These are phyloP conservation scores for Otus scops DNA, from an alignment of 2,797 vertebrate species.

Conservation along the genomic window DNA sequence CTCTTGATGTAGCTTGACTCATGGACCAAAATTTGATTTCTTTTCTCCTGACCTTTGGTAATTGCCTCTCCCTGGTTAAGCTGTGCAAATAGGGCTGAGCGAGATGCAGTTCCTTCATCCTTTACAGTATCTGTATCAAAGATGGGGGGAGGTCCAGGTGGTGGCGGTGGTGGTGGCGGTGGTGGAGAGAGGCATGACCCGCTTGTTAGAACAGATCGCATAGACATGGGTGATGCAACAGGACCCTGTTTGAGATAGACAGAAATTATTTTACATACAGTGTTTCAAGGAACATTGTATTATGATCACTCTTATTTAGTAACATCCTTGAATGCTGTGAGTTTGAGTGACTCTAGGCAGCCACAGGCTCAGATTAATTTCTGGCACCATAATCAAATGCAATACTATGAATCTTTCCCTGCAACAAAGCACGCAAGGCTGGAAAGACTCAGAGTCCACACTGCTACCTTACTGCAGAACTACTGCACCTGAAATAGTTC, in stretches of 20 bases:
- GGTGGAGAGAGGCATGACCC: slow-evolving; percentile 76
- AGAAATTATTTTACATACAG: not conserved
- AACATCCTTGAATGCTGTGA: not conserved
- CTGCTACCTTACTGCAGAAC: not conserved
- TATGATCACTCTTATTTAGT: not conserved
- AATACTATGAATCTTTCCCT: not conserved
- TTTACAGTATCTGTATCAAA: slow-evolving; percentile 72
- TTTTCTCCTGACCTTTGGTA: slow-evolving; percentile 84
- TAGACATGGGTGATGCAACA: slow-evolving; percentile 61
- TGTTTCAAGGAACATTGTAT: not conserved
- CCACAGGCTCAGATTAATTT: not conserved
- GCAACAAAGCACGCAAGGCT: not conserved
- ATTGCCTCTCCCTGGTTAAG: slow-evolving; percentile 96
- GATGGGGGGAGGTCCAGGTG: slow-evolving; percentile 83
- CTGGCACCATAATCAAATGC: not conserved
- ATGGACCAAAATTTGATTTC: not conserved
- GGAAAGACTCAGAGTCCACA: not conserved
- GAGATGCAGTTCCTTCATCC: slow-evolving; percentile 75
- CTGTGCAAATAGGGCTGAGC: slow-evolving; percentile 90
- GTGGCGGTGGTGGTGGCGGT: slow-evolving; percentile 79
- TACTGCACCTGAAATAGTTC: not conserved
- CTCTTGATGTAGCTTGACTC: not conserved
- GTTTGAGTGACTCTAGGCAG: not conserved
- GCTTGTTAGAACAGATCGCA: slow-evolving; percentile 58
- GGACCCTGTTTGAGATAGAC: slow-evolving; percentile 71